These are phyloP conservation scores for Asobara japonica DNA, from an alignment of 1,140 invertebrate genomes.

Conservation along the genomic window DNA sequence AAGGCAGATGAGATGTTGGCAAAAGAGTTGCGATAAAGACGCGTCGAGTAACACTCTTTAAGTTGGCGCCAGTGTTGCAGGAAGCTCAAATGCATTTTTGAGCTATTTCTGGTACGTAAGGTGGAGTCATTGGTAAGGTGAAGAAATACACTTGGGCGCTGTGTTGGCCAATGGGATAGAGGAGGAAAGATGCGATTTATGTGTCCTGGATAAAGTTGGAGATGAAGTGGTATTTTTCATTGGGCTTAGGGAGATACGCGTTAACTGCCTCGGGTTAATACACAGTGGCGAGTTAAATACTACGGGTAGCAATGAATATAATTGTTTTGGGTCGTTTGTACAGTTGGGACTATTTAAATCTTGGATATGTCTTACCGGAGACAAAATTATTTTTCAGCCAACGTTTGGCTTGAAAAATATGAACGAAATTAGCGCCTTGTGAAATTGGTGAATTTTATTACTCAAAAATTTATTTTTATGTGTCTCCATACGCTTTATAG, in stretches of 20 bases:
- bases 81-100: constrained; percentile 17
- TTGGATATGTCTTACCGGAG: background rate
- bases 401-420: too few species aligned
- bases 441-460: too few species aligned
- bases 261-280: background rate
- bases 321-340: background rate
- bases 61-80: constrained; percentile 14
- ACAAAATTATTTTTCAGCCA: too few species aligned
- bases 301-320: background rate
- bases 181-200: constrained; percentile 6
- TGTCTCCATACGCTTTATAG: too few species aligned
- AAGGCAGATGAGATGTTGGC: too few species aligned
- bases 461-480: too few species aligned
- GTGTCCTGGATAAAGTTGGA: constrained; percentile 12
- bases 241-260: background rate
- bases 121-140: constrained; percentile 11
- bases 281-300: background rate
- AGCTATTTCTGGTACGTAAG: background rate
- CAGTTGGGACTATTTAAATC: background rate
- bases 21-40: background rate
- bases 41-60: background rate
- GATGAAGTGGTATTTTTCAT: constrained; percentile 14
- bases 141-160: background rate
- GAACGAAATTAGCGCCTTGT: too few species aligned
- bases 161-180: background rate